Percentiles rank a stretch among this genome's conserved stretches.
Evolutionary conservation across 2,113 vertebrate species (phyloP).

Genomic region (Struthidea cinerea): DNA sequence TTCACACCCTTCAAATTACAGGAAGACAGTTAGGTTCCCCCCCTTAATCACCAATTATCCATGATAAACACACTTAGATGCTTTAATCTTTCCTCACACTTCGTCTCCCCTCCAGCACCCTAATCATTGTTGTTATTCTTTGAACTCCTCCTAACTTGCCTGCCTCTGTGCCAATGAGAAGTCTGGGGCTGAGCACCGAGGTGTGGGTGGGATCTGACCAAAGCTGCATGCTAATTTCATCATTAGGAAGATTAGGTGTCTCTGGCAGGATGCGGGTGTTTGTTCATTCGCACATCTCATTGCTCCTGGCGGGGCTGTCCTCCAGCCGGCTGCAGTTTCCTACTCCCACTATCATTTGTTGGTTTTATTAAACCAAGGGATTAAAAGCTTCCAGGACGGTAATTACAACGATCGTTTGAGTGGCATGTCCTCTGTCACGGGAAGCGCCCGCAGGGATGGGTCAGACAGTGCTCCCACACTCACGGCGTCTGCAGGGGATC

Average conservation of each 20-base stretch:
- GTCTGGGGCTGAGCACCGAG: background rate
- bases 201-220: background rate
- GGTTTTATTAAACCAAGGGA: slow-evolving; percentile 23
- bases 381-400: slow-evolving; percentile 19
- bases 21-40: background rate
- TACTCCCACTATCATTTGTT: background rate
- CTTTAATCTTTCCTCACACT: slow-evolving; percentile 9
- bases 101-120: background rate
- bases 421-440: background rate
- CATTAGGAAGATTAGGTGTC: background rate
- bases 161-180: background rate
- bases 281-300: background rate
- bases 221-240: background rate
- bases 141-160: background rate
- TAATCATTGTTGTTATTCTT: background rate
- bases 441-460: background rate
- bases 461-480: background rate
- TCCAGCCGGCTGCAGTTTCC: background rate
- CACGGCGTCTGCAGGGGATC: background rate
- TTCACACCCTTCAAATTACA: slow-evolving; percentile 7
- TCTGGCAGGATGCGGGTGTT: background rate
- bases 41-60: background rate
- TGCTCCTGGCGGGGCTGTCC: background rate
- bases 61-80: background rate
- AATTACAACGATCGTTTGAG: background rate